phyloP scores from a whole-genome alignment of 2,888 invertebrate genomes.

The Bhutanitis thaidina region DNA sequence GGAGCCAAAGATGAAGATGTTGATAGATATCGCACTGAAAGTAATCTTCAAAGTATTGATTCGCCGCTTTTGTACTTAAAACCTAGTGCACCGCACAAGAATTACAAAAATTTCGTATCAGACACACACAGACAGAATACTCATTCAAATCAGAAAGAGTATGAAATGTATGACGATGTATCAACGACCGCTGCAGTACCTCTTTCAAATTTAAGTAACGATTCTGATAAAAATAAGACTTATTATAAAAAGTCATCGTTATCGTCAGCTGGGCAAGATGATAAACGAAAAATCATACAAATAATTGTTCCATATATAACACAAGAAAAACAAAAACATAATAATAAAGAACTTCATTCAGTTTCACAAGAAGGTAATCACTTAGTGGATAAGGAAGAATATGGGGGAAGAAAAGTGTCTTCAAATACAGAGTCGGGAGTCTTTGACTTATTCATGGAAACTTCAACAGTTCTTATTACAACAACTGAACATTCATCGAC shows the following conservation, averaged over 20 bases:
- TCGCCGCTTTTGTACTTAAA: slow-evolving; percentile 79
- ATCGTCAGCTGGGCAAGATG: slow-evolving; percentile 42
- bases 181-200: slow-evolving; percentile 47
- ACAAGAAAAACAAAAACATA: slow-evolving; percentile 22
- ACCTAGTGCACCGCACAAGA: slow-evolving; percentile 77
- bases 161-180: slow-evolving; percentile 66
- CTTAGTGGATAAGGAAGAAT: slow-evolving; percentile 43
- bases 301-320: slow-evolving; percentile 90
- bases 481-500: slow-evolving; percentile 47
- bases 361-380: slow-evolving; percentile 57
- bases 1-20: slow-evolving; percentile 64
- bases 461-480: slow-evolving; percentile 40
- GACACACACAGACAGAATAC: slow-evolving; percentile 51
- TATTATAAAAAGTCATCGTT: slow-evolving; percentile 43
- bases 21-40: slow-evolving; percentile 67
- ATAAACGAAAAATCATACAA: slow-evolving; percentile 84
- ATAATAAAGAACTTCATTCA: slow-evolving; percentile 40
- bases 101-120: slow-evolving; percentile 62
- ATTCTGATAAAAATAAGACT: slow-evolving; percentile 46
- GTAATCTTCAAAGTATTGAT: slow-evolving; percentile 75
- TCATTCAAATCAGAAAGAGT: slow-evolving; percentile 51
- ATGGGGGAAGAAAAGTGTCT: slow-evolving; percentile 74
- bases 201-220: slow-evolving; percentile 32
- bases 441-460: slow-evolving; percentile 41
- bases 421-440: slow-evolving; percentile 44